phyloP scores from a whole-genome alignment of 1,140 invertebrate genomes.

The Formica selysi region DNA sequence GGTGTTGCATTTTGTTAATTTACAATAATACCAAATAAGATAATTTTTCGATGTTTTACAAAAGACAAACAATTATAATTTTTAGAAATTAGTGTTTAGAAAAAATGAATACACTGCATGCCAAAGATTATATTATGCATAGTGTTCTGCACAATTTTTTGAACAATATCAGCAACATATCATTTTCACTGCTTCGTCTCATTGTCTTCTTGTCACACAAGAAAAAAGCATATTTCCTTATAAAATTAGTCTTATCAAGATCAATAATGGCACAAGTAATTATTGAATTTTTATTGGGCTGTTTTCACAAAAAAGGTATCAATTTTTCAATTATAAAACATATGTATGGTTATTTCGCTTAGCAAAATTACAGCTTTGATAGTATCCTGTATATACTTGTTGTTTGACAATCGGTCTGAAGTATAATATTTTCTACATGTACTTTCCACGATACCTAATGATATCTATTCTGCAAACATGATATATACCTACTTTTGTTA shows the following conservation, averaged over 20 bases:
- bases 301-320: constrained; percentile 47
- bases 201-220: neutral
- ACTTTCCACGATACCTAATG: constrained; percentile 35
- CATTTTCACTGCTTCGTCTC: neutral
- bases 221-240: neutral
- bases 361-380: constrained; percentile 32
- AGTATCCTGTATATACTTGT: constrained; percentile 23
- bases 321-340: constrained; percentile 58
- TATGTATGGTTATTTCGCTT: constrained; percentile 30
- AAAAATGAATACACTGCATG: constrained; percentile 1
- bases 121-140: constrained; percentile 25
- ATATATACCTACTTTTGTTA: constrained; percentile 41
- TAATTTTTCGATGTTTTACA: neutral
- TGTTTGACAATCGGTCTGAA: constrained; percentile 46
- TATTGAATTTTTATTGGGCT: constrained; percentile 57
- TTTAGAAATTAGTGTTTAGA: constrained; percentile 47
- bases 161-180: constrained; percentile 10
- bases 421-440: constrained; percentile 57
- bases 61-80: neutral
- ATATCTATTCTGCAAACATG: constrained; percentile 34
- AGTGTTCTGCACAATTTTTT: constrained; percentile 1
- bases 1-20: too few species aligned
- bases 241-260: constrained; percentile 9
- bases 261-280: constrained; percentile 30
- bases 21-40: neutral